Conservation (phyloP, 1,140 invertebrate genomes). For the Psix sp. region DNA sequence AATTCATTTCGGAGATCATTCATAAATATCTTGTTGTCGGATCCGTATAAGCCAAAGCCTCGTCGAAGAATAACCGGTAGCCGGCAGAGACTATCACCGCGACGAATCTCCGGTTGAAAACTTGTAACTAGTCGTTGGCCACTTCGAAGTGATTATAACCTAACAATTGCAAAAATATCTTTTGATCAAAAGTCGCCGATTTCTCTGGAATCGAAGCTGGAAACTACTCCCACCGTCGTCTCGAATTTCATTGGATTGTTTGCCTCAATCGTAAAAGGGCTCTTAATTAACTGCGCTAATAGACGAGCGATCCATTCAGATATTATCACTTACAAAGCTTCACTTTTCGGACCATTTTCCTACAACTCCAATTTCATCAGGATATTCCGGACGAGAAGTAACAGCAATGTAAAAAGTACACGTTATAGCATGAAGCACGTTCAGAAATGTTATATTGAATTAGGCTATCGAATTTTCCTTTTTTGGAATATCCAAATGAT, state of each 20-base stretch:
- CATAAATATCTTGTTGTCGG: constrained; percentile 56
- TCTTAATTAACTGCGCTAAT: constrained; percentile 65
- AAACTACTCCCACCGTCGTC: constrained; percentile 62
- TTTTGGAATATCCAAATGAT: constrained; percentile 15
- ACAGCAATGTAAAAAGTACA: background rate
- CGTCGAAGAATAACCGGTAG: constrained; percentile 68
- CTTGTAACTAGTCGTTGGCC: constrained; percentile 34
- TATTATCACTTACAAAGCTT: constrained; percentile 32
- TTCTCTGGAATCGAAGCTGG: constrained; percentile 60
- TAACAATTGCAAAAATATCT: constrained; percentile 43
- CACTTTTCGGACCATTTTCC: constrained; percentile 35
- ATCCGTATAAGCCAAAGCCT: constrained; percentile 31
- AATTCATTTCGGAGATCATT: constrained; percentile 34
- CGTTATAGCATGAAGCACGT: too few species aligned
- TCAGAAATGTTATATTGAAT: too few species aligned
- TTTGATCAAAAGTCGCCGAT: constrained; percentile 69
- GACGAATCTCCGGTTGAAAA: constrained; percentile 68
- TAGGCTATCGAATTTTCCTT: background rate
- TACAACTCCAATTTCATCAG: background rate
- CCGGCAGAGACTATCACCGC: constrained; percentile 70
- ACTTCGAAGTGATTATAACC: constrained; percentile 48
- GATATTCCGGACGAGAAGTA: background rate
- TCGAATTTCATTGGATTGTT: constrained; percentile 73
- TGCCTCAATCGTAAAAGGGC: constrained; percentile 73
- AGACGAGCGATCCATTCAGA: background rate